phyloP scores from a whole-genome alignment of 2,797 vertebrate species.

The Coregonus sp. region DNA sequence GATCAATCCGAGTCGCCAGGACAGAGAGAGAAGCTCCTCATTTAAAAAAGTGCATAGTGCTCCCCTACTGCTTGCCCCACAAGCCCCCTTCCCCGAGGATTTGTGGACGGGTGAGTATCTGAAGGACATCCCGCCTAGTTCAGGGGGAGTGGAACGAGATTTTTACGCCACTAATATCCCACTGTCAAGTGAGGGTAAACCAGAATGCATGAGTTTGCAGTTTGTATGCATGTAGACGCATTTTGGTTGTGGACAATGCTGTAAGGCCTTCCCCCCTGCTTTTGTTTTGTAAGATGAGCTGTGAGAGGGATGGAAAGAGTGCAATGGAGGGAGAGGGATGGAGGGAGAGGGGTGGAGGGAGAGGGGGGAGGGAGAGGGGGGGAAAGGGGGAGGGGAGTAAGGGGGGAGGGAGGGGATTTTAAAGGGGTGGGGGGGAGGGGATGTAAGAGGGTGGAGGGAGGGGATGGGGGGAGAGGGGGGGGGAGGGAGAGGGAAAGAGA shows the following conservation, averaged over 20 bases:
- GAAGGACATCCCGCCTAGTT: constrained; percentile 47
- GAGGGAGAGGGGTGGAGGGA: too few relatives aligned
- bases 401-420: too few relatives aligned
- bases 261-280: constrained; percentile 39
- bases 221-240: constrained; percentile 53
- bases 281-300: neutral
- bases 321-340: too few relatives aligned
- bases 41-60: constrained; percentile 52
- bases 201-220: constrained; percentile 63
- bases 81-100: too few relatives aligned
- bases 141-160: too few relatives aligned
- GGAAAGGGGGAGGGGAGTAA: too few relatives aligned
- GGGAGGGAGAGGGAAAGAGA: too few relatives aligned
- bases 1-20: constrained; percentile 65
- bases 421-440: too few relatives aligned
- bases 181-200: constrained; percentile 62
- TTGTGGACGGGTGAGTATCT: constrained; percentile 59
- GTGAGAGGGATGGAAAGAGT: neutral
- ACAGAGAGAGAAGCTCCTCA: constrained; percentile 58
- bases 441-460: too few relatives aligned
- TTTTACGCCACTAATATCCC: constrained; percentile 59
- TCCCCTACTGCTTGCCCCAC: constrained; percentile 23
- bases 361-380: too few relatives aligned
- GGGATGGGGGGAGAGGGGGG: too few relatives aligned
- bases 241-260: too few relatives aligned